Base-by-base conservation (phyloP, 2,113 vertebrate genomes). In the Polypterus senegalus region DNA sequence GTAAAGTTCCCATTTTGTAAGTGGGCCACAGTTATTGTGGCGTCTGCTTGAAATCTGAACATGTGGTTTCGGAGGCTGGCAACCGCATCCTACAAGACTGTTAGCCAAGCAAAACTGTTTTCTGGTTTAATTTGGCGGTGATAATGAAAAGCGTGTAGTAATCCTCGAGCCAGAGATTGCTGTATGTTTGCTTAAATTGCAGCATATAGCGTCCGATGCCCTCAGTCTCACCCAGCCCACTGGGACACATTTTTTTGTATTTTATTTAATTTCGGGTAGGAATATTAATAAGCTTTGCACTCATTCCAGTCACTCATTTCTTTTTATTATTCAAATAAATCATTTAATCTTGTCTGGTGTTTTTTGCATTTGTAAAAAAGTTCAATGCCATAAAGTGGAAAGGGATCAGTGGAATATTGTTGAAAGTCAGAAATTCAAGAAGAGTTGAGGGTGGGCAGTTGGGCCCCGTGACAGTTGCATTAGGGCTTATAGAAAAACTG, bases 21-120 rank as follows among this genome's bases (percentile, higher is more conserved):
- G 77, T 78, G 75, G 8, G 3, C 57, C 73, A 58, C 27, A 63
- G 70, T 48, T 71, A 67, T 63, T 56, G 69, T 73, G 73, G 73
- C 57, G 64, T 83, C 80, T 76, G 57, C 71, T 71, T 64, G 84
- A 86, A 86, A 85, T 66, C 61, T n/a, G 75, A 87, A 76, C 80
- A 3, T 86, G 83, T 75, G 79, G 84, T 79, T 83, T 74, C 67
- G 67, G 73, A 82, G 81, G n/a, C 73, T 79, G 79, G 78, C 70
- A 81, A 75, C 84, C 86, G 86, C 87, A 87, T 87, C 82, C 83
- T 82, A 82, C 78, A 80, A 76, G 72, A 74, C 77, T 82, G 81
- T 86, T 83, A 86, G 82, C 84, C 85, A 88, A 86, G 79, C 70
- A 84, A 84, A 88, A 84, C 80, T 86, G 46, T 69, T 71, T 76